These are phyloP conservation scores for Spisula solida DNA, from an alignment of 2,888 invertebrate species.

Conservation along the genomic window DNA sequence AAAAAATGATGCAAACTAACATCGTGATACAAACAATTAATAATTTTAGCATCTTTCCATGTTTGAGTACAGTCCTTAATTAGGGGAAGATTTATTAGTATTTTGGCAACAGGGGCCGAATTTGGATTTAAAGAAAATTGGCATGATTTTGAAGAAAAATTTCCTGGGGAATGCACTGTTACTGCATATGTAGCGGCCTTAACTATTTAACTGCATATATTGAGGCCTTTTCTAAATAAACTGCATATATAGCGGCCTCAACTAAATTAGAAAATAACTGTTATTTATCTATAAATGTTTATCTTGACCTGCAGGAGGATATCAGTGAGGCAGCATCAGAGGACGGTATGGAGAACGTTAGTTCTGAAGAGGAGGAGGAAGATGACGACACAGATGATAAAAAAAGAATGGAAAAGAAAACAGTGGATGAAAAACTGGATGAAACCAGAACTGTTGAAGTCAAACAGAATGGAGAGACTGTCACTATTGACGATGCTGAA, in stretches of 20 bases:
- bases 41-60: neutral
- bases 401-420: neutral
- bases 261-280: no score
- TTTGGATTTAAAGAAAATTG: no score
- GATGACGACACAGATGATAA: constrained; percentile 53
- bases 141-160: neutral
- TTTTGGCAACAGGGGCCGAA: no score
- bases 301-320: constrained; percentile 6
- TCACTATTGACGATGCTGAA: constrained; percentile 55
- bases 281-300: no score
- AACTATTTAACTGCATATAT: no score
- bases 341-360: constrained; percentile 52
- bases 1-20: no score
- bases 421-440: neutral
- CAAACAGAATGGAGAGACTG: constrained; percentile 58
- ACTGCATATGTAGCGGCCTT: no score
- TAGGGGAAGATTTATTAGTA: no score
- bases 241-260: no score
- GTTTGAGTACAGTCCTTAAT: no score
- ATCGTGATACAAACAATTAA: no score
- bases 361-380: constrained; percentile 59
- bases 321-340: constrained; percentile 40
- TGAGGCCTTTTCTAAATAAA: no score
- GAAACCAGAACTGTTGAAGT: constrained; percentile 52
- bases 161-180: neutral